These are phyloP conservation scores for Drosophila neonasuta DNA, from an alignment of 2,888 invertebrate genomes.

Conservation along the genomic window DNA sequence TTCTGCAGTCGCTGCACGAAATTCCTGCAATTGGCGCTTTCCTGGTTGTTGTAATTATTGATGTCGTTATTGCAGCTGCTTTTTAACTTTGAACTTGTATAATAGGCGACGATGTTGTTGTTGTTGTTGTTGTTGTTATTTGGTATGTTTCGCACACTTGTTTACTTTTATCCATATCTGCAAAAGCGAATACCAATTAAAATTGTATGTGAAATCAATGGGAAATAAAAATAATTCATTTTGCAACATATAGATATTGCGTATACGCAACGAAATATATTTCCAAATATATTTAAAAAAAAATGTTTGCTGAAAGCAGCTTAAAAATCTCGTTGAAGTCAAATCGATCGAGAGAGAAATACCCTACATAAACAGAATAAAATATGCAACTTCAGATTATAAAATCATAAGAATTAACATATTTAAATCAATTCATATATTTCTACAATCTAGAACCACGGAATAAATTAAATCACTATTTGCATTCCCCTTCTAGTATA, in stretches of 20 bases:
- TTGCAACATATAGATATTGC: neutral
- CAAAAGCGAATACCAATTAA: slow-evolving; percentile 16
- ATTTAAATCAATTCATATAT: too few species aligned
- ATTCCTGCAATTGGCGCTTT: slow-evolving; percentile 28
- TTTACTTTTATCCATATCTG: slow-evolving; percentile 67
- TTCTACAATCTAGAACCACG: too few species aligned
- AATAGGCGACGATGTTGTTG: slow-evolving; percentile 34
- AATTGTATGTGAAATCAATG: slow-evolving; percentile 6
- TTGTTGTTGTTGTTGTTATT: slow-evolving; percentile 31
- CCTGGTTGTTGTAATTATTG: slow-evolving; percentile 34
- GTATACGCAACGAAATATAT: neutral
- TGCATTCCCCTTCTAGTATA: neutral
- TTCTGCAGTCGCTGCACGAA: slow-evolving; percentile 29
- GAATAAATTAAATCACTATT: neutral
- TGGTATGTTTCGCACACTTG: slow-evolving; percentile 37
- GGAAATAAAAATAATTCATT: neutral
- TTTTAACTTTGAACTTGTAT: slow-evolving; percentile 14
- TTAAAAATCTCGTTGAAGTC: neutral
- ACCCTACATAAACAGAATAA: neutral
- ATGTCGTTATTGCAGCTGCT: slow-evolving; percentile 15
- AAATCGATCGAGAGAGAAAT: neutral
- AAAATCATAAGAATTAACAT: neutral
- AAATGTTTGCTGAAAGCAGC: neutral
- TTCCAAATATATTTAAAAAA: neutral
- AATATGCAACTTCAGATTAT: too few species aligned